Base-by-base conservation (phyloP, 2,888 invertebrate species). In the Melanchra persicariae region DNA sequence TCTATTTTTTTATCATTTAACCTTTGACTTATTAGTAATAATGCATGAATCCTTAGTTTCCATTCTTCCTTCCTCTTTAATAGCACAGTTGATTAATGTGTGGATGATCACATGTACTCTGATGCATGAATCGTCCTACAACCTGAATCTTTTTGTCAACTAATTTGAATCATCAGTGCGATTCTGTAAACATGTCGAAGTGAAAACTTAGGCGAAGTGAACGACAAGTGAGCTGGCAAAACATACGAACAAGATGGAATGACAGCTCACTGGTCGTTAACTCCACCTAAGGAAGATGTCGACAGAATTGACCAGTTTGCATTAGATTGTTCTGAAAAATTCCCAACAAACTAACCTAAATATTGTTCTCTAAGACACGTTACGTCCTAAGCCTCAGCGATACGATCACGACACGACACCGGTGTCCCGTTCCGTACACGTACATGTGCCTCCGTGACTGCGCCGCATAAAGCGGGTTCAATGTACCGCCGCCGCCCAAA, bases 381-480 rank as follows among this genome's bases (percentile, higher is more conserved):
- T 79, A 77, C 79, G 7, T 77, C 7, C 72, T 79, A 79, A 62
- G 51, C 34, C 5, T n/a, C 1, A 37, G 5, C 54, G 82, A 79
- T 82, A 79, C 64, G 61, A 79, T 82, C 82, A 57, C 73, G 55
- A 78, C 73, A 73, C 65, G 82, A 73, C 67, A 77, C 37, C 17
- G 9, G 52, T 58, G 57, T 78, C 79, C 66, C 79, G 79, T 73
- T 78, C 55, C 54, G 43, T 72, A 37, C 59, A 22, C 66, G 40
- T 57, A 66, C 58, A 81, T 73, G 79, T 61, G 63, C 63, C 63
- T 73, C 74, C 79, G 82, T 82, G 79, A 82, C 79, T 80, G 63
- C 40, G 52, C 69, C 63, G 66, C 66, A 82, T 80, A 77, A 82
- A 61, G 15, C 12, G 60, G 34, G 79, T 82, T 80, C 66, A 66